phyloP scores from a whole-genome alignment of 2,888 invertebrate genomes.

The Laspeyria flexula region DNA sequence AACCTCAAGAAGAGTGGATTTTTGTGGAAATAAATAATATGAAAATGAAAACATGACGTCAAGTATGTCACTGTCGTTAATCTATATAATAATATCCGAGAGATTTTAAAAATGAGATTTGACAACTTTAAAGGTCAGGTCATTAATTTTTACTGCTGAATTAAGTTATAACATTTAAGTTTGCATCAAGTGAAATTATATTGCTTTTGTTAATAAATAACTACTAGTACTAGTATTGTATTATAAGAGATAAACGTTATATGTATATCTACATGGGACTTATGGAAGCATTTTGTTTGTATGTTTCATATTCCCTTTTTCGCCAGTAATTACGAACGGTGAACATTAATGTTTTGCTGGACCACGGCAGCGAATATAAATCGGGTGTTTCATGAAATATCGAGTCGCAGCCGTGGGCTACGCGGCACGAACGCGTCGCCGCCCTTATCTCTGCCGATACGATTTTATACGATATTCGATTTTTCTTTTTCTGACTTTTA shows the following conservation, averaged over 20 bases:
- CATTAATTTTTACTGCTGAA: too few species aligned
- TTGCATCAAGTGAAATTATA: too few species aligned
- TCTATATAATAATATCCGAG: too few species aligned
- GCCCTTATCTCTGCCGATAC: conserved; percentile 80
- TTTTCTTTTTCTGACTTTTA: conserved; percentile 82
- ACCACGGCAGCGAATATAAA: conserved; percentile 78
- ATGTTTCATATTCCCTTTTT: conserved; percentile 63
- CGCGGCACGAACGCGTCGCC: conserved; percentile 71
- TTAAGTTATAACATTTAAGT: too few species aligned
- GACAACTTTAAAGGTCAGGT: too few species aligned
- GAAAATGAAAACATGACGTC: too few species aligned
- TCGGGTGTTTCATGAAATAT: conserved; percentile 84
- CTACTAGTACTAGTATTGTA: not conserved
- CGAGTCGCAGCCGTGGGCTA: conserved; percentile 80
- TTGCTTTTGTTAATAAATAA: not conserved
- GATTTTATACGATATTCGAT: conserved; percentile 82
- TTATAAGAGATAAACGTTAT: conserved; percentile 25
- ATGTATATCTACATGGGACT: too few species aligned
- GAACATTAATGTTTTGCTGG: conserved; percentile 78
- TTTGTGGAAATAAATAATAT: too few species aligned
- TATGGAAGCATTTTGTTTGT: conserved; percentile 34
- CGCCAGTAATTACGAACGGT: conserved; percentile 76
- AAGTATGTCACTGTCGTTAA: too few species aligned
- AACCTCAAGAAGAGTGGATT: too few species aligned
- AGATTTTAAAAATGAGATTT: too few species aligned